phyloP scores from a whole-genome alignment of 2,888 invertebrate species.

The Lithosia quadra region DNA sequence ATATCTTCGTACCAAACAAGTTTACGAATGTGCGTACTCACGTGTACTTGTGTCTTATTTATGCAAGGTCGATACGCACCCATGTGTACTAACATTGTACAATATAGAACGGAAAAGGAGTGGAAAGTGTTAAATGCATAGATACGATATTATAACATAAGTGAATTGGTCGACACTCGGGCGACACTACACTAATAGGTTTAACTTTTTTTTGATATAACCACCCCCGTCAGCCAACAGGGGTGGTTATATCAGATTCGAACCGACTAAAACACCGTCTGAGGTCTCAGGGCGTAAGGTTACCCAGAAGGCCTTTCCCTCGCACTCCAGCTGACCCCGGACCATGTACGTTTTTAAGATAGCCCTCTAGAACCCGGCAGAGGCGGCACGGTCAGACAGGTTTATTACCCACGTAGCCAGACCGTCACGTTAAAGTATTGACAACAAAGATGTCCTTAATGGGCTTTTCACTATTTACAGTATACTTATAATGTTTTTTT shows the following conservation, averaged over 20 bases:
- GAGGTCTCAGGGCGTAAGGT: too few species aligned
- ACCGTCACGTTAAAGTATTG: background rate
- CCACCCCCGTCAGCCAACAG: too few species aligned
- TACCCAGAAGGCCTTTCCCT: too few species aligned
- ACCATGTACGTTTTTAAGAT: too few species aligned
- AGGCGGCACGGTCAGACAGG: background rate
- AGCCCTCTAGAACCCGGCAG: too few species aligned
- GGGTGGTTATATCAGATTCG: too few species aligned
- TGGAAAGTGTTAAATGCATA: constrained; percentile 37
- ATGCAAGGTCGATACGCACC: constrained; percentile 42
- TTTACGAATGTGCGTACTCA: constrained; percentile 18
- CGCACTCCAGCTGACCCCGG: too few species aligned
- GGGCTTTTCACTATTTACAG: background rate
- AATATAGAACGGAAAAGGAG: constrained; percentile 48
- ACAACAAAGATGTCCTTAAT: background rate
- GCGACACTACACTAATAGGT: too few species aligned
- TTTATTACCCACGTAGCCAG: background rate
- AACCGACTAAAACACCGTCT: too few species aligned
- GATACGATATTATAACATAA: too few species aligned
- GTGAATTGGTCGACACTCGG: too few species aligned
- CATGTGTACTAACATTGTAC: constrained; percentile 33
- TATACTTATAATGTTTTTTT: constrained; percentile 16
- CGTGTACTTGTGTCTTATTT: constrained; percentile 35
- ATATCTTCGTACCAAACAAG: constrained; percentile 17
- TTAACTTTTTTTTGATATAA: too few species aligned